Evolutionary conservation across 2,113 vertebrate species (phyloP).

Genomic region (Istiophorus platypterus): DNA sequence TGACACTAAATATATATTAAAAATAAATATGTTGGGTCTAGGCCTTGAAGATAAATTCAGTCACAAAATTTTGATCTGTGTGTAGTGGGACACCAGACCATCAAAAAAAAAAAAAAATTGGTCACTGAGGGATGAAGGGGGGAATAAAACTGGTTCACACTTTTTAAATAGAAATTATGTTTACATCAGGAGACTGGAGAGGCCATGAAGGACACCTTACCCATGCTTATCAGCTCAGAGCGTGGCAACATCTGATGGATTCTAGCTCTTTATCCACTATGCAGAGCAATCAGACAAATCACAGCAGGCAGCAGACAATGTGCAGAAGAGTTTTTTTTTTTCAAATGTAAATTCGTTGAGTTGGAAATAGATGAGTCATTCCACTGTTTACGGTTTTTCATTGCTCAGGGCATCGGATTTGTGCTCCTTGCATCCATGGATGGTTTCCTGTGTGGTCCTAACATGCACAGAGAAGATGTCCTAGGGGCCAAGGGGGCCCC

Average conservation of each 20-base stretch:
- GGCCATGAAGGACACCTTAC: neutral
- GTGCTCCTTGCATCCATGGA: neutral
- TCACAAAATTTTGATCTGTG: no score
- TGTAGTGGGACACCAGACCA: neutral
- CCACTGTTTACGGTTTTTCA: neutral
- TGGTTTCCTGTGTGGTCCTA: neutral
- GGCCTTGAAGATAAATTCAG: neutral
- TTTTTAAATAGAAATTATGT: slow-evolving; percentile 16
- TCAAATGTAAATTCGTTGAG: neutral
- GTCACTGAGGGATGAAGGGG: neutral
- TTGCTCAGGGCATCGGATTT: neutral
- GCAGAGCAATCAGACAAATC: neutral
- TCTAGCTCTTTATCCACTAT: neutral
- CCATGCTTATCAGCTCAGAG: neutral
- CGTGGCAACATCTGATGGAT: neutral
- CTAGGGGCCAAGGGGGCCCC: neutral
- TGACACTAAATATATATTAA: neutral
- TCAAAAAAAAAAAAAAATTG: neutral
- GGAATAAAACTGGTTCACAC: neutral
- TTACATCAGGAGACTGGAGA: slow-evolving; percentile 9
- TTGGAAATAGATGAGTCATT: neutral
- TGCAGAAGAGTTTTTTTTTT: neutral
- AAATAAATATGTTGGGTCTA: neutral
- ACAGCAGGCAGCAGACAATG: neutral
- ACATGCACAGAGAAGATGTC: neutral